A percentile compares a stretch with the other conserved stretches of the same genome.
Evolutionary conservation across 2,888 invertebrate genomes (phyloP).

Genomic region (Cephus runcator): DNA sequence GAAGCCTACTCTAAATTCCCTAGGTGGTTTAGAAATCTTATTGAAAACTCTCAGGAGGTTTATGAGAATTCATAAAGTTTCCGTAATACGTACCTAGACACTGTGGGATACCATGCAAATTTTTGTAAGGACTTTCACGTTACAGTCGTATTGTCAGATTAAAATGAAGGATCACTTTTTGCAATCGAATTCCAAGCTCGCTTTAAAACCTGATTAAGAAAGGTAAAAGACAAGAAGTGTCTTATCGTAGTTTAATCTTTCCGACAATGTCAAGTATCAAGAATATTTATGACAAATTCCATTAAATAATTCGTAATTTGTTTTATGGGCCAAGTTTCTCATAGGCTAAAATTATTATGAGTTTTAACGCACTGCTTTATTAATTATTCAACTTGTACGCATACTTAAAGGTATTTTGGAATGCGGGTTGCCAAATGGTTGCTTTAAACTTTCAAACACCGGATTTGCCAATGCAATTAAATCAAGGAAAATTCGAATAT

Average conservation of each 20-base stretch:
- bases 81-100: background rate
- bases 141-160: background rate
- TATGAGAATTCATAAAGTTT: background rate
- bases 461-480: constrained; percentile 79
- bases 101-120: background rate
- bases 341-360: background rate
- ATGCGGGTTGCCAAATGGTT: constrained; percentile 80
- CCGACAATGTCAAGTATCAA: background rate
- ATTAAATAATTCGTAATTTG: background rate
- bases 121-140: background rate
- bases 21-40: background rate
- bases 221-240: background rate
- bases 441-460: constrained; percentile 78
- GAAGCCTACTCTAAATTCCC: background rate
- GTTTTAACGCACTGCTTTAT: background rate
- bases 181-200: background rate
- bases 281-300: background rate
- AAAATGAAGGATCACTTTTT: background rate
- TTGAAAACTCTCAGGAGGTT: background rate
- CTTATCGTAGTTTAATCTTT: background rate
- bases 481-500: constrained; percentile 81
- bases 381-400: constrained; percentile 13
- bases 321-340: background rate
- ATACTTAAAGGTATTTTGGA: constrained; percentile 74
- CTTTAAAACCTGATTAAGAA: background rate